Evolutionary conservation across 2,888 invertebrate genomes (phyloP).

Genomic region (Melipona beecheii): DNA sequence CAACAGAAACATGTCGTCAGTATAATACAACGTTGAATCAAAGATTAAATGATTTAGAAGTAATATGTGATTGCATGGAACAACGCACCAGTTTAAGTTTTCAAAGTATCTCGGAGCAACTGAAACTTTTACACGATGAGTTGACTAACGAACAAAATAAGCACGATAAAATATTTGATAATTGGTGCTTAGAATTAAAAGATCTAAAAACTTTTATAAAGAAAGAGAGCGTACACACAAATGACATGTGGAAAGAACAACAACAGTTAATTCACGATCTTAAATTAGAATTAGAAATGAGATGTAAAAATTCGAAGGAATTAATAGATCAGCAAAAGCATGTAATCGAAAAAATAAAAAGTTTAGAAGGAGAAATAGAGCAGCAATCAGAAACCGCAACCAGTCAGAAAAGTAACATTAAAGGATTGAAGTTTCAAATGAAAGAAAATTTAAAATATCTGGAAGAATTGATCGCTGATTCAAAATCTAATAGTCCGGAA

Average conservation of each 20-base stretch:
- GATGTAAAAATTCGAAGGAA: slow-evolving; percentile 83
- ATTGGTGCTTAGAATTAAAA: slow-evolving; percentile 73
- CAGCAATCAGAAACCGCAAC: slow-evolving; percentile 49
- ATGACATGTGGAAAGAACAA: slow-evolving; percentile 83
- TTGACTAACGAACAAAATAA: slow-evolving; percentile 59
- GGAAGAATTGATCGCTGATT: slow-evolving; percentile 69
- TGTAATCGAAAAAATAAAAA: slow-evolving; percentile 85
- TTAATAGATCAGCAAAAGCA: slow-evolving; percentile 84
- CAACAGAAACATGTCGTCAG: slow-evolving; percentile 55
- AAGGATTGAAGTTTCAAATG: slow-evolving; percentile 71
- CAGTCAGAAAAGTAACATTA: slow-evolving; percentile 58
- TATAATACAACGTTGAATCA: slow-evolving; percentile 40
- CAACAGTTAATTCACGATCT: slow-evolving; percentile 83
- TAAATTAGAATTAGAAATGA: slow-evolving; percentile 85
- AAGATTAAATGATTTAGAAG: slow-evolving; percentile 68
- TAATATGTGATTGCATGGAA: slow-evolving; percentile 62
- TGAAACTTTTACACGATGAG: slow-evolving; percentile 63
- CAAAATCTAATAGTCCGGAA: slow-evolving; percentile 8
- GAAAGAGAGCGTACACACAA: slow-evolving; percentile 81
- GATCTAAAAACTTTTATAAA: slow-evolving; percentile 80
- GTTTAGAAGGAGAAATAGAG: slow-evolving; percentile 82
- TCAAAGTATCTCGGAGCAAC: slow-evolving; percentile 65
- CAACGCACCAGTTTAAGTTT: slow-evolving; percentile 64
- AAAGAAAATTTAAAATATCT: slow-evolving; percentile 72
- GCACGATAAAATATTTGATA: slow-evolving; percentile 40